These are phyloP conservation scores for Amblyornis subalaris DNA, from an alignment of 2,113 vertebrate species.

Conservation along the genomic window DNA sequence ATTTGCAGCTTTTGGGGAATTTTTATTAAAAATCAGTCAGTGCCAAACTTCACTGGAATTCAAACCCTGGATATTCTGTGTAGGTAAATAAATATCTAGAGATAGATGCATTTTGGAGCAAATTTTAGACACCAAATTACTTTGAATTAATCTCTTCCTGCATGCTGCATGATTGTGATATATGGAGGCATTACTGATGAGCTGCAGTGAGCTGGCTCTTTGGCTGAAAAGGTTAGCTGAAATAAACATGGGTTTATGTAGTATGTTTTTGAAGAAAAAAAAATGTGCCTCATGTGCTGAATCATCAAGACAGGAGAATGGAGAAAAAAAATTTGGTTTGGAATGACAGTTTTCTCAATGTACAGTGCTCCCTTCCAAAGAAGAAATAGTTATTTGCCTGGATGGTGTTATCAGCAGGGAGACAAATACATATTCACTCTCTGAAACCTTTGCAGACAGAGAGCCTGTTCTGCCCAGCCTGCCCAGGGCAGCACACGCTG, in stretches of 20 bases:
- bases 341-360: not conserved
- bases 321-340: not conserved
- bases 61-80: not conserved
- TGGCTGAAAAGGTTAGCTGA: constrained; percentile 44
- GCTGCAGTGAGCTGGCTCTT: not conserved
- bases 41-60: not conserved
- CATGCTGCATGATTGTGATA: not conserved
- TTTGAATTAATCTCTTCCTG: not conserved
- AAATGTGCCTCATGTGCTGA: not conserved
- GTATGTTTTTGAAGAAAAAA: not conserved
- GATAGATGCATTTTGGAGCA: not conserved
- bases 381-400: not conserved
- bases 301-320: not conserved
- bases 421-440: not conserved
- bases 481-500: not conserved
- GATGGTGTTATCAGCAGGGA: not conserved
- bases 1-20: not conserved
- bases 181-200: constrained; percentile 10
- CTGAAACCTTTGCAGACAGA: not conserved
- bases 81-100: constrained; percentile 13
- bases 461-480: not conserved
- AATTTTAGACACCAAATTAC: constrained; percentile 26
- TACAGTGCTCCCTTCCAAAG: not conserved
- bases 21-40: not conserved
- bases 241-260: not conserved